phyloP scores from a whole-genome alignment of 2,113 vertebrate genomes.

The Nematolebias whitei region DNA sequence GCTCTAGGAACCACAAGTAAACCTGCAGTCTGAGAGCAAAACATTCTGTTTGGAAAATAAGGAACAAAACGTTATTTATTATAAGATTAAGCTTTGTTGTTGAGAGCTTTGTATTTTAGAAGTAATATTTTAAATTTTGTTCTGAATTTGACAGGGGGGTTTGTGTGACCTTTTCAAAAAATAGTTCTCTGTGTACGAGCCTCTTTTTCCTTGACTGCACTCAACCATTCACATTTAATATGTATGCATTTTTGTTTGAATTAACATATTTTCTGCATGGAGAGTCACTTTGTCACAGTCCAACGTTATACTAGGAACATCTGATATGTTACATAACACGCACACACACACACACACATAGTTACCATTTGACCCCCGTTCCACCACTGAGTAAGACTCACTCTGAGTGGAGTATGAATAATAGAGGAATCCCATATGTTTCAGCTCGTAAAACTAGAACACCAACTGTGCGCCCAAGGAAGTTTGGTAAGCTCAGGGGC shows the following conservation, averaged over 20 bases:
- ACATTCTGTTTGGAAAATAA: no score
- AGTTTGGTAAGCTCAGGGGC: conserved; percentile 44
- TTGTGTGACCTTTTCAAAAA: conserved; percentile 9
- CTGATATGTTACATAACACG: conserved; percentile 16
- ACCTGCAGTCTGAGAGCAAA: no score
- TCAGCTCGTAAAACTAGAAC: conserved; percentile 75
- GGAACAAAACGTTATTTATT: no score
- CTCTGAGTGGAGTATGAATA: conserved; percentile 63
- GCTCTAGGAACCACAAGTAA: no score
- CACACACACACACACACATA: conserved; percentile 1
- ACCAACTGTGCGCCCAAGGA: conserved; percentile 75
- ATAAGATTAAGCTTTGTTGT: no score
- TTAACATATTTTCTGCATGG: neutral
- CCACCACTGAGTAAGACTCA: conserved; percentile 28
- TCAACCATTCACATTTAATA: conserved; percentile 1
- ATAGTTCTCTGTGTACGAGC: neutral
- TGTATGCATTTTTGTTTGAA: neutral
- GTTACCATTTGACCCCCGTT: conserved; percentile 6
- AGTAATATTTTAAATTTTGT: no score
- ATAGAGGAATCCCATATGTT: conserved; percentile 73
- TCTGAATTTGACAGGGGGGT: neutral
- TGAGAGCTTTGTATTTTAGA: no score
- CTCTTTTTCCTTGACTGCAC: conserved; percentile 4
- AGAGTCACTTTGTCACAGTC: neutral
- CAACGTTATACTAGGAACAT: conserved; percentile 7